Evolutionary conservation across 2,113 vertebrate genomes (phyloP).

Genomic region (Gila orcuttii): DNA sequence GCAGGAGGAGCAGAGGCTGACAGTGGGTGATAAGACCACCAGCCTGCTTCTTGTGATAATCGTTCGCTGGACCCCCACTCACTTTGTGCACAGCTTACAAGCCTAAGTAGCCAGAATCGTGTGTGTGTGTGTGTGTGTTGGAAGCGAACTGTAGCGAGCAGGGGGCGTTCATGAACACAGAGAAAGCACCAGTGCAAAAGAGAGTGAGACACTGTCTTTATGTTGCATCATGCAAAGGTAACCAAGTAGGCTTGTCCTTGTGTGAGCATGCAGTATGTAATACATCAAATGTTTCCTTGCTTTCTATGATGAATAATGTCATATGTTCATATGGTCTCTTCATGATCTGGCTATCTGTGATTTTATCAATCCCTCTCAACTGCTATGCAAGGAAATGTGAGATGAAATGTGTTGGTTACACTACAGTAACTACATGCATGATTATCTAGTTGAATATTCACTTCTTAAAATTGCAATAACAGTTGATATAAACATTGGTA

Average conservation of each 20-base stretch:
- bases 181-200: conserved; percentile 14
- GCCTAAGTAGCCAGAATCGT: conserved; percentile 54
- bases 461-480: not conserved
- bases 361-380: not conserved
- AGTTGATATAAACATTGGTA: too few relatives aligned
- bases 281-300: not conserved
- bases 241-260: conserved; percentile 13
- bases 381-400: not conserved
- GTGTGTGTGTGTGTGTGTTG: conserved; percentile 41
- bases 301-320: not conserved
- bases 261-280: not conserved
- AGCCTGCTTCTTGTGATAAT: conserved; percentile 85
- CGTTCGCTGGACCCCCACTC: conserved; percentile 76
- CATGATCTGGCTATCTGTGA: not conserved
- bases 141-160: conserved; percentile 36
- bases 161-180: conserved; percentile 31
- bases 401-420: not conserved
- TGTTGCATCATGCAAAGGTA: conserved; percentile 36
- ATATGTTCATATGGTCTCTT: not conserved
- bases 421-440: not conserved
- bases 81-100: conserved; percentile 51
- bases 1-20: conserved; percentile 97
- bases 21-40: conserved; percentile 98
- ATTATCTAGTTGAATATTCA: conserved; percentile 19
- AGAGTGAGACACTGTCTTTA: conserved; percentile 3